phyloP scores from a whole-genome alignment of 1,140 invertebrate genomes.

The Schlechtendalia chinensis region DNA sequence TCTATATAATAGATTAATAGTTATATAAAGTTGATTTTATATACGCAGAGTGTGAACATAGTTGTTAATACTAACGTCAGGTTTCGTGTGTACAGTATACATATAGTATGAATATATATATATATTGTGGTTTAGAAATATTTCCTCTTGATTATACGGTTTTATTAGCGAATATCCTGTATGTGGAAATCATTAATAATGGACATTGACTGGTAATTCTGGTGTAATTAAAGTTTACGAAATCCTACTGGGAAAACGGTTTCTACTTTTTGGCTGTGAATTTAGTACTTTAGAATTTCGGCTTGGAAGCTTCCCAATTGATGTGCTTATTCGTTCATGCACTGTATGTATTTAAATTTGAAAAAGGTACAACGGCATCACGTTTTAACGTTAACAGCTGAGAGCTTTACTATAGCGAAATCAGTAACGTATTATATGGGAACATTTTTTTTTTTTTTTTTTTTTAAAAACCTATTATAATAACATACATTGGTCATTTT shows the following conservation, averaged over 20 bases:
- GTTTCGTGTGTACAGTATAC: no score
- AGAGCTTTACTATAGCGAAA: neutral
- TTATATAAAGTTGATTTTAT: no score
- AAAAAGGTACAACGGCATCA: neutral
- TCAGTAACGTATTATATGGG: conserved; percentile 24
- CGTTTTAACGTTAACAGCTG: neutral
- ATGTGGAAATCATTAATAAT: neutral
- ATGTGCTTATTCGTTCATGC: neutral
- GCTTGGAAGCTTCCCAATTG: neutral
- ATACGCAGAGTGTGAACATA: no score
- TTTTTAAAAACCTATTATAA: conserved; percentile 17
- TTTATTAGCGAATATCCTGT: neutral
- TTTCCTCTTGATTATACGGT: neutral
- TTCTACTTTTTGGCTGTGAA: neutral
- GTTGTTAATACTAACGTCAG: no score
- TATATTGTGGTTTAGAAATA: no score
- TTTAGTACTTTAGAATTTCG: neutral
- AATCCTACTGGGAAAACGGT: conserved; percentile 16
- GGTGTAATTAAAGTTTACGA: neutral
- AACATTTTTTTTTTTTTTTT: conserved; percentile 7
- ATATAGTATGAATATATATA: no score
- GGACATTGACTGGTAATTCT: neutral
- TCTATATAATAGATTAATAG: neutral
- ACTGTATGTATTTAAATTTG: neutral
- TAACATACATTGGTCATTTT: conserved; percentile 33